Evolutionary conservation across 2,797 vertebrate genomes (phyloP).

Genomic region (Phataginus tricuspis): DNA sequence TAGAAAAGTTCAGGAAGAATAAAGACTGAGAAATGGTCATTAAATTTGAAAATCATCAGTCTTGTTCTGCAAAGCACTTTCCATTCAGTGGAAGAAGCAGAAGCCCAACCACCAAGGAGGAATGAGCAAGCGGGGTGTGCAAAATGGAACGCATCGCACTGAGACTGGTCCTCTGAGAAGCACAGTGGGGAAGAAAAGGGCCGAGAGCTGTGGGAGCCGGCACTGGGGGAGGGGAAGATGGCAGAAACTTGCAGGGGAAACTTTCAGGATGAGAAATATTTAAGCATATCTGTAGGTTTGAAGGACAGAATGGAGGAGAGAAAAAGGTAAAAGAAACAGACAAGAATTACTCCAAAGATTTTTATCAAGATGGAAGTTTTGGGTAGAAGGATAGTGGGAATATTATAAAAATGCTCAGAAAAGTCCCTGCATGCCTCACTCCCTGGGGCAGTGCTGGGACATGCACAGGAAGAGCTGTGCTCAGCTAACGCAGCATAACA

Average conservation of each 20-base stretch:
- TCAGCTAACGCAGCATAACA: not conserved
- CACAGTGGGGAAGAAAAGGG: not conserved
- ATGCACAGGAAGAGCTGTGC: not conserved
- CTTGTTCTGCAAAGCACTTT: not conserved
- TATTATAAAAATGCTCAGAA: not conserved
- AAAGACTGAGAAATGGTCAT: not conserved
- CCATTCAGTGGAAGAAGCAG: not conserved
- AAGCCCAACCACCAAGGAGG: not conserved
- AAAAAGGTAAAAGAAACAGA: not conserved
- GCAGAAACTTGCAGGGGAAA: not conserved
- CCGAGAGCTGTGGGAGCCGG: not conserved
- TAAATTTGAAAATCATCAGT: not conserved
- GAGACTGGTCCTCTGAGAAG: not conserved
- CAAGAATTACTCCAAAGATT: not conserved
- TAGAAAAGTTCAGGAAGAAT: constrained; percentile 14
- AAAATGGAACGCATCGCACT: not conserved
- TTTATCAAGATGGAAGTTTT: not conserved
- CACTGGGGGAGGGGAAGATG: not conserved
- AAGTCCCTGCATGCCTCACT: not conserved
- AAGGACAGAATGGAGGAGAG: not conserved
- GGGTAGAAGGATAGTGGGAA: not conserved
- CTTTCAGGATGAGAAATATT: not conserved
- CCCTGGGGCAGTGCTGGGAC: not conserved
- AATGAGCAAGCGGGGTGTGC: not conserved
- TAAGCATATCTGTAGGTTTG: not conserved